A percentile compares a stretch with the other conserved stretches of the same genome.
These are phyloP conservation scores for Torymus auratus DNA, from an alignment of 2,888 invertebrate species.

Conservation along the genomic window DNA sequence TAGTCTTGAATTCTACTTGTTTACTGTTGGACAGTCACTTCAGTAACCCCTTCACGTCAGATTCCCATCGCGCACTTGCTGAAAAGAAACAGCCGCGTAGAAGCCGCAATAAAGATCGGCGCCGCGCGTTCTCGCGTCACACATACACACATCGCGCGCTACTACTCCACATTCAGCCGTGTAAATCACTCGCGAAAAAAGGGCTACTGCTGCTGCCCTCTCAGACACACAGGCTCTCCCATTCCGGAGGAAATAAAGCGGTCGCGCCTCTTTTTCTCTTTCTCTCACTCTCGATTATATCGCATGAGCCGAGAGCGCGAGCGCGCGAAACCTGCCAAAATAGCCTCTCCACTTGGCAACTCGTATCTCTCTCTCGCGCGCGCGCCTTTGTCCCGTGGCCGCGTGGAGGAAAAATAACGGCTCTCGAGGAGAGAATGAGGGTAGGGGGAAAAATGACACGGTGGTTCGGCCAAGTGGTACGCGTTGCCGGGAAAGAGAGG, in stretches of 20 bases:
- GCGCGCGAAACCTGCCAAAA: slow-evolving; percentile 26
- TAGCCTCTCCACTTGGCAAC: slow-evolving; percentile 42
- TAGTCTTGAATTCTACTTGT: too few relatives aligned
- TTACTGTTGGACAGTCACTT: too few relatives aligned
- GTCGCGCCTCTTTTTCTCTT: not conserved
- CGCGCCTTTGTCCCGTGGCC: not conserved
- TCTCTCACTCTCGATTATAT: slow-evolving; percentile 22
- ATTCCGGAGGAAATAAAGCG: slow-evolving; percentile 14
- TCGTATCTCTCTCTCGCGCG: not conserved
- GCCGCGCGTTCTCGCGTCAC: too few relatives aligned
- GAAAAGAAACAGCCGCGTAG: too few relatives aligned
- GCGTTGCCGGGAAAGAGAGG: not conserved
- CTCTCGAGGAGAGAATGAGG: not conserved
- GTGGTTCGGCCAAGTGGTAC: slow-evolving; percentile 31
- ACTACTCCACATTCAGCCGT: slow-evolving; percentile 24
- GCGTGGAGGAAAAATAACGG: slow-evolving; percentile 13
- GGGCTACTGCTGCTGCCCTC: not conserved
- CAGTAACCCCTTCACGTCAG: too few relatives aligned
- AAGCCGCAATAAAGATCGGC: too few relatives aligned
- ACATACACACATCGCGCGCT: not conserved
- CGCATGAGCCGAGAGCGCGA: not conserved
- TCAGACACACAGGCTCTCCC: not conserved
- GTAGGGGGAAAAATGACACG: not conserved
- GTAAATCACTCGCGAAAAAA: slow-evolving; percentile 36
- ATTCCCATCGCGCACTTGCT: too few relatives aligned